phyloP scores from a whole-genome alignment of 2,888 invertebrate genomes.

The Campaea margaritaria region DNA sequence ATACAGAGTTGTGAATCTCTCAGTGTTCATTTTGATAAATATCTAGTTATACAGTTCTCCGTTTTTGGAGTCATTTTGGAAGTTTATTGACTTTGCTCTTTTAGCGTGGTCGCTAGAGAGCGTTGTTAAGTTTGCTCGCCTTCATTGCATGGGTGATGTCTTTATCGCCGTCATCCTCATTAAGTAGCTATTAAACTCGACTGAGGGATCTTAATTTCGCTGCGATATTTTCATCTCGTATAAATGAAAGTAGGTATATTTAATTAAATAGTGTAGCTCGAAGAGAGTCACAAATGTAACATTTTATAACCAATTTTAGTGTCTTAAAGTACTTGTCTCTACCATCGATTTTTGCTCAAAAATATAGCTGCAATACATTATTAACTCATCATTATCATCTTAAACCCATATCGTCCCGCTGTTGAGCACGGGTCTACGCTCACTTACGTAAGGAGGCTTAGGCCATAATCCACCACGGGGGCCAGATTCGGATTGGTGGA shows the following conservation, averaged over 20 bases:
- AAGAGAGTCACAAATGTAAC: background rate
- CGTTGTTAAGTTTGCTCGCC: conserved; percentile 22
- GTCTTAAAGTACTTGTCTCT: background rate
- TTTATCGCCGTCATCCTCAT: background rate
- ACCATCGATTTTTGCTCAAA: background rate
- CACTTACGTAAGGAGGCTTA: too few species aligned
- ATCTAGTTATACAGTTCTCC: conserved; percentile 21
- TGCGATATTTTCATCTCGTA: conserved; percentile 3
- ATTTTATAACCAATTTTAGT: background rate
- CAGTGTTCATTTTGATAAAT: conserved; percentile 42
- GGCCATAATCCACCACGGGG: too few species aligned
- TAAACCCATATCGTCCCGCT: too few species aligned
- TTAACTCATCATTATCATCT: too few species aligned
- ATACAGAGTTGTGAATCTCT: conserved; percentile 41
- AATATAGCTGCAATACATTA: background rate
- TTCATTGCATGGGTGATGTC: background rate
- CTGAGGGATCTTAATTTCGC: conserved; percentile 2
- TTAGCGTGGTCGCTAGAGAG: conserved; percentile 6
- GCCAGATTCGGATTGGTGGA: too few species aligned
- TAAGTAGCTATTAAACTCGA: too few species aligned
- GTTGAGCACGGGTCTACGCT: too few species aligned
- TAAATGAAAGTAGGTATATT: background rate
- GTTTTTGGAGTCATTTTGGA: conserved; percentile 38
- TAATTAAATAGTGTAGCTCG: background rate
- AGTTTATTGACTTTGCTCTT: conserved; percentile 31